These are phyloP conservation scores for Scolopax rusticola DNA, from an alignment of 2,797 vertebrate species.

Conservation along the genomic window DNA sequence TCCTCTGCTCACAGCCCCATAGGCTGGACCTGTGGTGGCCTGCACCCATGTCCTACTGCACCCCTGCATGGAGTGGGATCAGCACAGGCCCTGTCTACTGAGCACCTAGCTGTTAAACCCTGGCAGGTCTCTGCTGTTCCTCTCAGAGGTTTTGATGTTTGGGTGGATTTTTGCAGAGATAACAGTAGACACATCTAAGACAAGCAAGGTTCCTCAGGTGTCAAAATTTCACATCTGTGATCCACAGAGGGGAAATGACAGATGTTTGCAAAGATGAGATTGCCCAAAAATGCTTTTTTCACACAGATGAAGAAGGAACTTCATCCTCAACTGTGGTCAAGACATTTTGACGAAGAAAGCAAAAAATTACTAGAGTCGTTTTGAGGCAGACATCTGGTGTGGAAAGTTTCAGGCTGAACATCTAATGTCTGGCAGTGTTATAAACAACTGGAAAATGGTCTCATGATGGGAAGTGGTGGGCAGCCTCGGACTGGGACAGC, in stretches of 20 bases:
- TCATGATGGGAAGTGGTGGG: not conserved
- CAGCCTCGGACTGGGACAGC: not conserved
- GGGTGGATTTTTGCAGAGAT: not conserved
- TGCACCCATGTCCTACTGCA: not conserved
- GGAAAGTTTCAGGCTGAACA: constrained; percentile 30
- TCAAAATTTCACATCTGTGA: not conserved
- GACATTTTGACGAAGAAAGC: not conserved
- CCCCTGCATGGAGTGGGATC: fast-evolving
- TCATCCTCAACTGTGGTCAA: not conserved
- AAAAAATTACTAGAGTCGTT: not conserved
- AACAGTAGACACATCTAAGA: not conserved
- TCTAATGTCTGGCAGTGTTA: not conserved
- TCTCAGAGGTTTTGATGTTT: not conserved
- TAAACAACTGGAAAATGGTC: not conserved
- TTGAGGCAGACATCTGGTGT: not conserved
- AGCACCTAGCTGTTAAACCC: not conserved
- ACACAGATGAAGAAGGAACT: not conserved
- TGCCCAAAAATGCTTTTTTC: not conserved
- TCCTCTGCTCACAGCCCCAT: not conserved
- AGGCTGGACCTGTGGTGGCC: not conserved
- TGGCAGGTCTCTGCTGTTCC: not conserved
- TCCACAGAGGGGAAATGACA: not conserved
- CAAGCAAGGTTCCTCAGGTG: not conserved
- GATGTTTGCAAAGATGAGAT: not conserved
- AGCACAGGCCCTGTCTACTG: not conserved